Evolutionary conservation across 2,888 invertebrate species (phyloP).

Genomic region (Ichneumoninae sp.): DNA sequence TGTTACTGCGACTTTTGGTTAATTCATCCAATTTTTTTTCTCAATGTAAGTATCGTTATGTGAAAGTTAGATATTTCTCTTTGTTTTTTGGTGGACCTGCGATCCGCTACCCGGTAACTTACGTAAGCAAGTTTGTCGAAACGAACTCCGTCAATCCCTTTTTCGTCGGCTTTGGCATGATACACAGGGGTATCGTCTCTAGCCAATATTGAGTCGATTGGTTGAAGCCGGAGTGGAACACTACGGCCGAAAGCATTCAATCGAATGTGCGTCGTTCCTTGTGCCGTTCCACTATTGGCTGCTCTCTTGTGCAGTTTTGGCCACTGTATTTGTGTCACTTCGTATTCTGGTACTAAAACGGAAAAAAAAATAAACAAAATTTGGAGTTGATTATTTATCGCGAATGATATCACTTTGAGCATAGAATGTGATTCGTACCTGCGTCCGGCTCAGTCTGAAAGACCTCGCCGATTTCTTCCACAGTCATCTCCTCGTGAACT

Average conservation of each 20-base stretch:
- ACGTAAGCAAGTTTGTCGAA: too few species aligned
- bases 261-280: constrained; percentile 11
- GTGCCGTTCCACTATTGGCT: too few species aligned
- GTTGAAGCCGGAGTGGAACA: constrained; percentile 57
- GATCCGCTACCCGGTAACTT: background rate
- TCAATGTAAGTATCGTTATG: too few species aligned
- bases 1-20: too few species aligned
- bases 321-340: constrained; percentile 50
- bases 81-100: background rate
- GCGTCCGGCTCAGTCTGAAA: constrained; percentile 5
- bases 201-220: constrained; percentile 52
- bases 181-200: constrained; percentile 61
- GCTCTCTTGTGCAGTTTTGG: constrained; percentile 57
- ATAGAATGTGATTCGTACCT: constrained; percentile 18
- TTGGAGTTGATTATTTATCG: background rate
- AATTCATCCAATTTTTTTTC: too few species aligned
- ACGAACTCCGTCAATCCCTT: too few species aligned
- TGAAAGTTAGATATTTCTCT: too few species aligned
- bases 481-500: constrained; percentile 37
- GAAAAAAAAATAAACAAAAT: background rate
- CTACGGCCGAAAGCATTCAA: constrained; percentile 62
- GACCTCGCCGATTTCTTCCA: constrained; percentile 29
- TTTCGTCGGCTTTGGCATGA: background rate
- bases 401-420: background rate
- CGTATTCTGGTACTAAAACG: constrained; percentile 56